phyloP scores from a whole-genome alignment of 2,113 vertebrate genomes.

The Cyrtonyx montezumae region DNA sequence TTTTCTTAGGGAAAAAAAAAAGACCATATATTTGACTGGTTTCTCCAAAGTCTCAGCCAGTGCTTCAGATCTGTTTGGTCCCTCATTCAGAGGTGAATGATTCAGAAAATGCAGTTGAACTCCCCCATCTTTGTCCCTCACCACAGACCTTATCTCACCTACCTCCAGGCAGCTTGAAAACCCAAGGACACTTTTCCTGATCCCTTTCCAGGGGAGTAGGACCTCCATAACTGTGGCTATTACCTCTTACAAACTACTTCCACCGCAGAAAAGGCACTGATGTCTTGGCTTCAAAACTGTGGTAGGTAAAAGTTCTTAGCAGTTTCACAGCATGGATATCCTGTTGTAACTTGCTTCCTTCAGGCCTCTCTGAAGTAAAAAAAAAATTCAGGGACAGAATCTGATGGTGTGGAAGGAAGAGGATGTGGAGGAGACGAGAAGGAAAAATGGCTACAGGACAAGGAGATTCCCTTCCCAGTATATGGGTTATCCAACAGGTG shows the following conservation, averaged over 20 bases:
- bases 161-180: constrained; percentile 1
- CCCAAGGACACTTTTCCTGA: neutral
- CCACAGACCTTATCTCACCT: neutral
- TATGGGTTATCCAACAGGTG: neutral
- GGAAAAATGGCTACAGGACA: neutral
- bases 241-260: neutral
- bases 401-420: neutral
- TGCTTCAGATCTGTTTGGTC: constrained; percentile 1
- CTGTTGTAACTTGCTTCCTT: neutral
- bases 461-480: neutral
- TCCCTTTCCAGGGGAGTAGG: neutral
- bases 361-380: neutral
- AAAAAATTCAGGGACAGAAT: neutral
- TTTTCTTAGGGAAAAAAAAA: neutral
- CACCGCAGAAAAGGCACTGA: neutral
- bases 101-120: neutral
- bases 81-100: neutral
- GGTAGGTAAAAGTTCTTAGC: neutral
- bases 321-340: neutral
- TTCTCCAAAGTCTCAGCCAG: constrained; percentile 15
- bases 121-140: neutral
- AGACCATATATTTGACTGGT: neutral
- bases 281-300: neutral
- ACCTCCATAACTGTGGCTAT: neutral
- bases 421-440: neutral